Evolutionary conservation across 1,140 invertebrate genomes (phyloP).

Genomic region (Agrilus planipennis): DNA sequence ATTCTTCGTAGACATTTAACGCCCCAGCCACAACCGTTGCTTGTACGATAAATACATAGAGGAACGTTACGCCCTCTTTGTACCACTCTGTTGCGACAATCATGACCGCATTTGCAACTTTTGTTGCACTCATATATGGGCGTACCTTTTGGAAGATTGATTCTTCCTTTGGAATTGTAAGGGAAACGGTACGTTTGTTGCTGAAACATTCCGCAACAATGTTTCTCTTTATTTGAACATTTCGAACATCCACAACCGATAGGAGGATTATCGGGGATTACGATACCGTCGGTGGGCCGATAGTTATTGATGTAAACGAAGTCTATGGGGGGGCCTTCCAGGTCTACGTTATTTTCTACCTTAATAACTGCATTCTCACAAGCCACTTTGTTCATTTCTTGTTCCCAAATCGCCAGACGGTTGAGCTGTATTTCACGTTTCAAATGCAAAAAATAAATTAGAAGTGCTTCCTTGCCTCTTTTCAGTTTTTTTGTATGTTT

Average conservation of each 20-base stretch:
- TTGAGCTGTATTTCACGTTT: slow-evolving; percentile 34
- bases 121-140: slow-evolving; percentile 92
- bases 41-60: slow-evolving; percentile 76
- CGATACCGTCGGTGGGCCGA: slow-evolving; percentile 54
- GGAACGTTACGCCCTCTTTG: slow-evolving; percentile 68
- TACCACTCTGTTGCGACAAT: slow-evolving; percentile 76
- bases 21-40: slow-evolving; percentile 86
- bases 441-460: slow-evolving; percentile 43
- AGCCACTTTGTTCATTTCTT: slow-evolving; percentile 20
- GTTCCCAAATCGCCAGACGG: slow-evolving; percentile 18
- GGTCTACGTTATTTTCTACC: slow-evolving; percentile 74
- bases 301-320: slow-evolving; percentile 79
- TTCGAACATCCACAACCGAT: slow-evolving; percentile 70
- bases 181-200: slow-evolving; percentile 52
- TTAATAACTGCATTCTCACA: slow-evolving; percentile 36
- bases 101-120: slow-evolving; percentile 58
- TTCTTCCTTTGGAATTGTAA: slow-evolving; percentile 51
- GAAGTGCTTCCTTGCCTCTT: slow-evolving; percentile 16
- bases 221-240: slow-evolving; percentile 43
- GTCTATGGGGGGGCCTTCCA: slow-evolving; percentile 65
- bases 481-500: slow-evolving; percentile 17
- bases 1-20: slow-evolving; percentile 67
- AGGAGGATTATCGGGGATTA: slow-evolving; percentile 62
- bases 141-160: slow-evolving; percentile 59
- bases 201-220: slow-evolving; percentile 48